Percentiles rank a stretch among this genome's conserved stretches.
Evolutionary conservation across 2,113 vertebrate genomes (phyloP).

Genomic region (Dendrocopos noguchii): DNA sequence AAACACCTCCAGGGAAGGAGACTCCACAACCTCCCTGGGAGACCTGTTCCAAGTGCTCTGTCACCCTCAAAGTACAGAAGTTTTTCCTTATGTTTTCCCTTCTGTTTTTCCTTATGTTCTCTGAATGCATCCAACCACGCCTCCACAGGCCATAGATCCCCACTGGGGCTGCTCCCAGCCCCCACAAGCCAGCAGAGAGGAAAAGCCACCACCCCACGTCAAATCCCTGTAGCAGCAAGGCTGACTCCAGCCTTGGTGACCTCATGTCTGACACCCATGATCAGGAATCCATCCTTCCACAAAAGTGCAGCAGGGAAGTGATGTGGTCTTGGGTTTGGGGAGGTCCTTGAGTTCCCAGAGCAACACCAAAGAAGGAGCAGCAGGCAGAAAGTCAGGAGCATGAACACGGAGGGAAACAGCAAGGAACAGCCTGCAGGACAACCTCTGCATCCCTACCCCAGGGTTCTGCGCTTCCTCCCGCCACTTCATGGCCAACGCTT

Average conservation of each 20-base stretch:
- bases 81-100: neutral
- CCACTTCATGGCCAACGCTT: neutral
- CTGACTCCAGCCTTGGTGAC: neutral
- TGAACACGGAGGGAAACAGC: accelerated
- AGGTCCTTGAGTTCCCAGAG: neutral
- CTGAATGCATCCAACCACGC: neutral
- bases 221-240: neutral
- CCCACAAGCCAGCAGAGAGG: neutral
- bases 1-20: neutral
- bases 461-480: accelerated
- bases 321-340: neutral
- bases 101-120: neutral
- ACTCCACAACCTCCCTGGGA: neutral
- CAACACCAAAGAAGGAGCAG: neutral
- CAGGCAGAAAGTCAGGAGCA: neutral
- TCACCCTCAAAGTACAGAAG: neutral
- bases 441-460: neutral
- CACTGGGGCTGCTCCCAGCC: accelerated
- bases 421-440: neutral
- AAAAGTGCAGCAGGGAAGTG: neutral
- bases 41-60: neutral
- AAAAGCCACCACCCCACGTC: neutral
- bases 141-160: neutral
- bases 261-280: neutral
- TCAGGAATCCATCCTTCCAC: neutral